Base-by-base conservation (phyloP, 2,113 vertebrate species). In the Lutjanus erythropterus region DNA sequence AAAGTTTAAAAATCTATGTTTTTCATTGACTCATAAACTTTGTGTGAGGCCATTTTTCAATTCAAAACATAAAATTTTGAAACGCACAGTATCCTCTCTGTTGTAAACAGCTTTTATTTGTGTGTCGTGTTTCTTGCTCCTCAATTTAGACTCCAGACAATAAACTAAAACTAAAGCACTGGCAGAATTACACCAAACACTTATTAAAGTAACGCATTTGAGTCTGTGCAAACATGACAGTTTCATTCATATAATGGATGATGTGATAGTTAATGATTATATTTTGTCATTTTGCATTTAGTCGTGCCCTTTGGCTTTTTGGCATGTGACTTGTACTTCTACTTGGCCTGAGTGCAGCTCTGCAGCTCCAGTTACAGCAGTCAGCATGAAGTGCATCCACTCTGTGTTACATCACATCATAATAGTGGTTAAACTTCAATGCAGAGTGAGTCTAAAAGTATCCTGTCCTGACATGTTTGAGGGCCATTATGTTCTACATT, bases 301-400 rank as follows among this genome's bases (percentile, higher is more conserved):
- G 21, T 35, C 27, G 15, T 2, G 47, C 39, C 60, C 61, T 67
- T 72, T 61, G 55, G 31, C 46, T 21, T 19, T 58, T 18, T 50
- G 64, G 42, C 23, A 5, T 2, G n/a, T 46, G 16, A 25, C n/a
- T 5, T 0, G 42, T 9, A 3, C 62, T 5, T 0, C 33, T 9
- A 3, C 62, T 61, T 42, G 44, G 70, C 55, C 14, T 0, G 9
- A 9, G 41, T 14, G 37, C 75, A 35, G 52, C 59, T 35, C 47
- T 16, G 47, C 37, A 6, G 60, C 25, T 80, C 60, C 16, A 23
- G 37, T 75, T 69, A 31, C 71, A 53, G 65, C 21, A 55, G 29
- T 33, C 33, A 10, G 19, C 18, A 5, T 21, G 16, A 5, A 3
- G 0, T 5, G 4, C 37, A 42, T 6, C 5, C 44, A n/a, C 42